A percentile compares a stretch with the other conserved stretches of the same genome.
Conservation (phyloP, 2,113 vertebrate species). For the Pithys albifrons region DNA sequence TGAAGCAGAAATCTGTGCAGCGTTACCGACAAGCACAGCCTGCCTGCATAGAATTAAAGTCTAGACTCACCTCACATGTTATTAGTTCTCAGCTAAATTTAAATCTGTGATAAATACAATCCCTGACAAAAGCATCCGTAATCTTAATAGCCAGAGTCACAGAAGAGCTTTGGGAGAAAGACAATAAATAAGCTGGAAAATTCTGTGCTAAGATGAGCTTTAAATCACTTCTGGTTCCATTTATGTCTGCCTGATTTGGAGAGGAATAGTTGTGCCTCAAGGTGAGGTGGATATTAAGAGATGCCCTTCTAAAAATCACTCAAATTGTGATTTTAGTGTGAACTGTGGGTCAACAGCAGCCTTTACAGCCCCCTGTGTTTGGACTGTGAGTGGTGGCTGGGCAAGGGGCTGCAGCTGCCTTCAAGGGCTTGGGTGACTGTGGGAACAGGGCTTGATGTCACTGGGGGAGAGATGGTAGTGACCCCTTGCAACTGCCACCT, state of each 20-base stretch:
- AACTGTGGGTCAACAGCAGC: not conserved
- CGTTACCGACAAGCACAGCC: not conserved
- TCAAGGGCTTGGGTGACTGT: fast-evolving
- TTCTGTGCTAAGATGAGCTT: constrained; percentile 48
- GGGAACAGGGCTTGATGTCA: not conserved
- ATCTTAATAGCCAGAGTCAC: constrained; percentile 39
- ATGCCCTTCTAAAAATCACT: not conserved
- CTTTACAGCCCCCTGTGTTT: not conserved
- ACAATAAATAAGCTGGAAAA: constrained; percentile 53
- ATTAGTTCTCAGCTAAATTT: constrained; percentile 56
- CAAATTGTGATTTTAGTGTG: fast-evolving
- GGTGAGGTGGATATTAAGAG: not conserved
- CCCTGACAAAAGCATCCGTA: constrained; percentile 54
- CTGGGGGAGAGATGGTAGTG: fast-evolving
- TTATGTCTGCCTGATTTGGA: constrained; percentile 9
- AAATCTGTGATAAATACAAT: constrained; percentile 52
- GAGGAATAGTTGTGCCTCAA: not conserved
- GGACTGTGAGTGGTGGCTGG: fast-evolving
- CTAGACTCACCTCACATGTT: constrained; percentile 12
- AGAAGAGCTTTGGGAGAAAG: constrained; percentile 28
- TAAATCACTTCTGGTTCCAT: constrained; percentile 42
- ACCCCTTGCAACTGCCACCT: not conserved
- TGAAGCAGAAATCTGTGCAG: not conserved
- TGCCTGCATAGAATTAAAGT: not conserved
- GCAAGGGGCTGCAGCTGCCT: not conserved